phyloP scores from a whole-genome alignment of 2,797 vertebrate species.

The Holocentrus rufus region DNA sequence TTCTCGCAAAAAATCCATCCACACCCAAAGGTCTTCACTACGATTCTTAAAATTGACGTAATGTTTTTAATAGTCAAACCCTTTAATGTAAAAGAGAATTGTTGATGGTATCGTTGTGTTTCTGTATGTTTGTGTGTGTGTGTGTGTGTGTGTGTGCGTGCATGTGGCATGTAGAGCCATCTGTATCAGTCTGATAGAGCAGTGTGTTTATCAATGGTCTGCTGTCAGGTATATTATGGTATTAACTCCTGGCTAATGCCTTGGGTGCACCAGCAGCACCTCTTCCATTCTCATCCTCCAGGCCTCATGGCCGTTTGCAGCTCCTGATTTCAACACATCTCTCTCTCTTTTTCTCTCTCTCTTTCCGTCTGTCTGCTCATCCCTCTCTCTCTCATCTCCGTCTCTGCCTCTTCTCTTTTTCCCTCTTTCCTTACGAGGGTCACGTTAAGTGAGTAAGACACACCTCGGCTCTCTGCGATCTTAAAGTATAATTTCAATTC shows the following conservation, averaged over 20 bases:
- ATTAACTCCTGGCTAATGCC: constrained; percentile 75
- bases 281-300: constrained; percentile 63
- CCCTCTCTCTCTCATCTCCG: constrained; percentile 30
- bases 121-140: neutral
- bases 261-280: constrained; percentile 77
- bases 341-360: constrained; percentile 56
- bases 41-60: too few species aligned
- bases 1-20: neutral
- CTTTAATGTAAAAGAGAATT: neutral
- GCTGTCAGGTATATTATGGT: constrained; percentile 70
- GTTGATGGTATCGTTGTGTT: neutral
- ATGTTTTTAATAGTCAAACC: neutral
- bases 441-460: constrained; percentile 24
- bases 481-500: constrained; percentile 26
- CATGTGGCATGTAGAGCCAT: constrained; percentile 44
- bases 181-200: constrained; percentile 80
- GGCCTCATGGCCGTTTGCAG: constrained; percentile 73
- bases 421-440: constrained; percentile 27
- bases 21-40: neutral
- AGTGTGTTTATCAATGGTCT: constrained; percentile 79
- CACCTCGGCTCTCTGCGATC: constrained; percentile 35
- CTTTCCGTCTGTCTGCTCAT: constrained; percentile 24
- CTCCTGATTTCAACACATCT: constrained; percentile 75
- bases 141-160: neutral
- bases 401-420: constrained; percentile 23